Percentiles rank a stretch among this genome's conserved stretches.
Conservation (phyloP, 1,140 invertebrate genomes). For the Pseudomyrmex dendroicus region DNA sequence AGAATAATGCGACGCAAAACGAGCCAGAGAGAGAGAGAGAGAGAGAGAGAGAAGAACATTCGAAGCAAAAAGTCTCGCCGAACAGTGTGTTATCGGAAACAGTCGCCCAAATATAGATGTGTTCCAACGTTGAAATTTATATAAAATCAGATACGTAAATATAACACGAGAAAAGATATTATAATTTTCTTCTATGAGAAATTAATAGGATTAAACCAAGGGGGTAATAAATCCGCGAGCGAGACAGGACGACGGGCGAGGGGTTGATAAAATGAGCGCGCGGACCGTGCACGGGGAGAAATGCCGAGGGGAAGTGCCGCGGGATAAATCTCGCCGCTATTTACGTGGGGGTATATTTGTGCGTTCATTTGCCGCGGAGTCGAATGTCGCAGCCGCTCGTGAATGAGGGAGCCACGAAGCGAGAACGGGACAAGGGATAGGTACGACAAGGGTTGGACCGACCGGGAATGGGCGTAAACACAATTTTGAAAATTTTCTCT, state of each 20-base stretch:
- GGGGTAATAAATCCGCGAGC: neutral
- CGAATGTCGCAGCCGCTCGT: slow-evolving; percentile 30
- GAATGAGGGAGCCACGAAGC: slow-evolving; percentile 10
- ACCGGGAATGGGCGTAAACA: slow-evolving; percentile 64
- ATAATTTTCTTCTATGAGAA: neutral
- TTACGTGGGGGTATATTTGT: slow-evolving; percentile 65
- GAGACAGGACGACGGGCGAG: neutral
- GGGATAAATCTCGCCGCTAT: slow-evolving; percentile 65
- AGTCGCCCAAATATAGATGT: neutral
- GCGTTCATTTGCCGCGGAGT: slow-evolving; percentile 60
- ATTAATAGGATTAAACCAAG: slow-evolving; percentile 23
- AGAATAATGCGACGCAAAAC: slow-evolving; percentile 2
- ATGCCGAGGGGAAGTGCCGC: slow-evolving; percentile 1
- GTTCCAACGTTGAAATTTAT: neutral
- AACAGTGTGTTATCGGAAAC: neutral
- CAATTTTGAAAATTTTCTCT: slow-evolving; percentile 74
- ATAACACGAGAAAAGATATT: neutral
- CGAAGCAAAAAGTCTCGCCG: neutral
- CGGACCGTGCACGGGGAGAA: neutral
- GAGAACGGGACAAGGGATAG: neutral
- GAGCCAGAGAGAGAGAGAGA: neutral
- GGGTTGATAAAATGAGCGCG: slow-evolving; percentile 14
- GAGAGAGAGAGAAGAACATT: neutral
- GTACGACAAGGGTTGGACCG: slow-evolving; percentile 16
- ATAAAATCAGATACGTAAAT: neutral